Percentiles rank a stretch among this genome's conserved stretches.
Conservation (phyloP, 2,113 vertebrate species). For the Plecotus auritus region DNA sequence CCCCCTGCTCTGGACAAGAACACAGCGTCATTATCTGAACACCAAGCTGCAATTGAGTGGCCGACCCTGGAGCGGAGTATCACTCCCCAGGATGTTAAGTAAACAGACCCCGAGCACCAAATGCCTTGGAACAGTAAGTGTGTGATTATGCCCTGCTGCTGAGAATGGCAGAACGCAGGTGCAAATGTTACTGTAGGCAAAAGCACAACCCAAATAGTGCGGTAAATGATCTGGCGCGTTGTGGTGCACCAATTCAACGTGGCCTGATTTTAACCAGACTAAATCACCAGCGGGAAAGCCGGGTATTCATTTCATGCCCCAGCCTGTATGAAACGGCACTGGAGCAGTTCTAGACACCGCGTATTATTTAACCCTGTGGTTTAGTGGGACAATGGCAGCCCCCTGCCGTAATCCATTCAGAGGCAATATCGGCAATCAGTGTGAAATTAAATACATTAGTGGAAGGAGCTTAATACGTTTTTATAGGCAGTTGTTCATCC, state of each 20-base stretch:
- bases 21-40: conserved; percentile 48
- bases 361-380: conserved; percentile 82
- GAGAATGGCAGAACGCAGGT: conserved; percentile 1
- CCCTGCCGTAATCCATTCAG: conserved; percentile 85
- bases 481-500: conserved; percentile 96
- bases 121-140: neutral
- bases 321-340: conserved; percentile 74
- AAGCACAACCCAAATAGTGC: conserved; percentile 27
- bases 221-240: neutral
- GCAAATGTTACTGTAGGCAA: conserved; percentile 38
- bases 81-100: conserved; percentile 61
- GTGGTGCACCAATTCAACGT: conserved; percentile 58
- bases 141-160: neutral
- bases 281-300: conserved; percentile 73
- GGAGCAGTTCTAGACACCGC: conserved; percentile 76
- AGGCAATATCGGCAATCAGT: conserved; percentile 91
- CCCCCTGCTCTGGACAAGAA: neutral
- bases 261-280: conserved; percentile 58
- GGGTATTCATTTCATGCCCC: conserved; percentile 77
- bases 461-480: conserved; percentile 92
- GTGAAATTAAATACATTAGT: conserved; percentile 99
- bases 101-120: conserved; percentile 45
- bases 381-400: conserved; percentile 81
- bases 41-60: conserved; percentile 40
- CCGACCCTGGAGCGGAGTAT: conserved; percentile 53